Evolutionary conservation across 2,888 invertebrate genomes (phyloP).

Genomic region (Rhyacophila evoluta): DNA sequence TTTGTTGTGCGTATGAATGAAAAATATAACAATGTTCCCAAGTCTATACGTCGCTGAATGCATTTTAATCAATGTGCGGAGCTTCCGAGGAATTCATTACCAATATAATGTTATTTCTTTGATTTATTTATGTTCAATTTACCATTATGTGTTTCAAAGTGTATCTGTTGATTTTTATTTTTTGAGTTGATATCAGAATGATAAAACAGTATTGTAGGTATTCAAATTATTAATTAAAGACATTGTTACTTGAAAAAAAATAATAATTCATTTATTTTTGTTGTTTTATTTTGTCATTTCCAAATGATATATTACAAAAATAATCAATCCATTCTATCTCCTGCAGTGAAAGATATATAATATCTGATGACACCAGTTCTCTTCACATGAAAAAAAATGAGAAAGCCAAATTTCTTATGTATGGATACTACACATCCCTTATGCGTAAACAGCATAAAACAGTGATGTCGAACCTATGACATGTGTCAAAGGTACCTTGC

Average conservation of each 20-base stretch:
- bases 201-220: conserved; percentile 42
- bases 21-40: neutral
- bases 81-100: neutral
- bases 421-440: too few species aligned
- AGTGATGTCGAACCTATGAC: too few species aligned
- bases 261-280: neutral
- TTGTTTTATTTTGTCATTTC: conserved; percentile 2
- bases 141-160: conserved; percentile 21
- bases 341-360: too few species aligned
- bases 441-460: too few species aligned
- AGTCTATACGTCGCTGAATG: neutral
- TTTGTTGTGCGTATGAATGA: neutral
- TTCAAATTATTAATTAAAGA: conserved; percentile 40
- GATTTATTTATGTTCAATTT: neutral
- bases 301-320: neutral
- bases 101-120: neutral
- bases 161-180: conserved; percentile 27
- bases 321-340: neutral
- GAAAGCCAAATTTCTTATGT: too few species aligned
- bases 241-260: conserved; percentile 40
- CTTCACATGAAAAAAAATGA: too few species aligned
- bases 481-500: too few species aligned
- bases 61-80: too few species aligned
- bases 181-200: conserved; percentile 25
- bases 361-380: too few species aligned